Conservation (phyloP, 2,113 vertebrate genomes). For the Petaurus breviceps region DNA sequence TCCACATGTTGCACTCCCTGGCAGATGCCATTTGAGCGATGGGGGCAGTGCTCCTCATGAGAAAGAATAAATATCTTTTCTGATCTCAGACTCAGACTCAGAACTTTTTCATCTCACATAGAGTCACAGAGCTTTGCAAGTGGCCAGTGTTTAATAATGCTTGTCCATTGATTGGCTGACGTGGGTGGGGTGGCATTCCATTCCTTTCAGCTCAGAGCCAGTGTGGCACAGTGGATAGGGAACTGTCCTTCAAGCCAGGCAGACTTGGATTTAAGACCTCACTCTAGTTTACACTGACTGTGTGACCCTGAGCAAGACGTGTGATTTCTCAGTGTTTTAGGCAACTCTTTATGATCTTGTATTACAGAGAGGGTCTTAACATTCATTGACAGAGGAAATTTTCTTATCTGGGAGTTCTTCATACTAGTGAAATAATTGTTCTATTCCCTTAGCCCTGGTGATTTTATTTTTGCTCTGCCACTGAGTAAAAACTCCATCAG, state of each 20-base stretch:
- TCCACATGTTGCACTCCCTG: no score
- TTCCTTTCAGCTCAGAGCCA: background rate
- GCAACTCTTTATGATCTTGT: background rate
- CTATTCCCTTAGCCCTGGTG: background rate
- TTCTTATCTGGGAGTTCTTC: background rate
- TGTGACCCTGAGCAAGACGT: background rate
- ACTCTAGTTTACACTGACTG: background rate
- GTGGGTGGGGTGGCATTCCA: background rate
- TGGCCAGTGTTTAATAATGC: background rate
- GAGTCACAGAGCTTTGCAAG: background rate
- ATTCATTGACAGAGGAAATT: no score
- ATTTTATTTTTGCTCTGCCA: background rate
- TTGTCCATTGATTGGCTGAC: background rate
- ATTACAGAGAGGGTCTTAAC: background rate
- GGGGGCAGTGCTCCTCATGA: no score
- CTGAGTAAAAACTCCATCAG: background rate
- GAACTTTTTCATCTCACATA: no score
- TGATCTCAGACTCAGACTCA: no score
- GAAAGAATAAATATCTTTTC: no score
- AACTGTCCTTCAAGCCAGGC: background rate
- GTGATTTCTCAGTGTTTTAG: background rate
- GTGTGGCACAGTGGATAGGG: background rate
- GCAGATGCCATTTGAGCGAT: no score
- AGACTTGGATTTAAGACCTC: background rate
- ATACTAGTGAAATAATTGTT: background rate